Percentiles rank a stretch among this genome's conserved stretches.
phyloP scores from a whole-genome alignment of 2,888 invertebrate species.

The Nebria brevicollis region DNA sequence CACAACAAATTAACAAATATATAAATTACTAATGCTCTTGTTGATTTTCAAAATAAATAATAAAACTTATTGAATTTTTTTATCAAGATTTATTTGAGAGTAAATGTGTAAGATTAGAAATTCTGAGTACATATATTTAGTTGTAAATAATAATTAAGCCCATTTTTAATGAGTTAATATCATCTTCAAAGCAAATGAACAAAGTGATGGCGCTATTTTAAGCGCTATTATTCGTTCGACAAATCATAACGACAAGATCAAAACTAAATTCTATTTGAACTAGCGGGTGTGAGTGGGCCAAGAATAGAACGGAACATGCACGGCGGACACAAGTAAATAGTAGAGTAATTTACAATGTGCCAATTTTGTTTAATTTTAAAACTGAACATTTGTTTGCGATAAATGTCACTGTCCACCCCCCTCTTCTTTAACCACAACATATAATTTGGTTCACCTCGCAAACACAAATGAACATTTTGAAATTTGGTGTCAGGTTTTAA shows the following conservation, averaged over 20 bases:
- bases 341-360: not conserved
- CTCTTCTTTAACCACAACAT: not conserved
- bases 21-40: too few relatives aligned
- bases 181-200: not conserved
- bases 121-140: too few relatives aligned
- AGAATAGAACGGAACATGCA: not conserved
- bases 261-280: slow-evolving; percentile 1
- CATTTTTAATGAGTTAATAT: too few relatives aligned
- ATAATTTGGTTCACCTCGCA: not conserved
- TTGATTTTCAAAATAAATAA: too few relatives aligned
- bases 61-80: too few relatives aligned
- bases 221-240: not conserved
- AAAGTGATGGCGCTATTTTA: not conserved
- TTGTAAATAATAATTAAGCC: too few relatives aligned
- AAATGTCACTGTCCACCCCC: not conserved
- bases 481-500: slow-evolving; percentile 25
- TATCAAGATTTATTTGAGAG: too few relatives aligned
- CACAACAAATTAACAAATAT: too few relatives aligned
- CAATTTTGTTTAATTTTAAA: not conserved
- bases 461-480: slow-evolving; percentile 17
- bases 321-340: not conserved
- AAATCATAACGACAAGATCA: not conserved
- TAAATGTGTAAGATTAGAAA: too few relatives aligned
- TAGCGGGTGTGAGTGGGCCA: not conserved
- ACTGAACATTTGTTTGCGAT: not conserved